phyloP scores from a whole-genome alignment of 2,888 invertebrate genomes.

The Pantelozetes paolii region DNA sequence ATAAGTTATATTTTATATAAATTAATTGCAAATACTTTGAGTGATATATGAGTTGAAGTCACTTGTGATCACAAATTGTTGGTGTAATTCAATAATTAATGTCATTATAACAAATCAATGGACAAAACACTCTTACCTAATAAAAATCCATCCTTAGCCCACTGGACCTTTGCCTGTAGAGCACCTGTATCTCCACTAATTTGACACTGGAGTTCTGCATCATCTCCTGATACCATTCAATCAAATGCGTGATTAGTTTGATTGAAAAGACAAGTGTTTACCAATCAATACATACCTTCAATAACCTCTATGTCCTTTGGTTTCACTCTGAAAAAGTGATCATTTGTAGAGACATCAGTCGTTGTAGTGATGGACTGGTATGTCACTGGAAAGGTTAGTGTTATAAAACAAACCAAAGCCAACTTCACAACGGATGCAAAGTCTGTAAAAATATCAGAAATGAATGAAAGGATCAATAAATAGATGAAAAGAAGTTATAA shows the following conservation, averaged over 20 bases:
- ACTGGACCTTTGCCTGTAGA: constrained; percentile 44
- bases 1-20: constrained; percentile 5
- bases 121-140: constrained; percentile 46
- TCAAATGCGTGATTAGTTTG: not conserved
- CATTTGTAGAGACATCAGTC: constrained; percentile 42
- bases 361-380: constrained; percentile 33
- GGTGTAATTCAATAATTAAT: not conserved
- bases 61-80: not conserved
- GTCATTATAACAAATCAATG: not conserved
- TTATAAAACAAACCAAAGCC: constrained; percentile 17
- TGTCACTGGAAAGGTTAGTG: constrained; percentile 26
- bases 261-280: not conserved
- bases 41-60: not conserved
- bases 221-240: constrained; percentile 37
- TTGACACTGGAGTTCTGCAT: constrained; percentile 46
- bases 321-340: constrained; percentile 46
- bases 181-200: constrained; percentile 43
- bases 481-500: not conserved
- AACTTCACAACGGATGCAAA: not conserved
- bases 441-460: constrained; percentile 3
- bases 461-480: constrained; percentile 2
- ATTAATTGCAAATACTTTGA: not conserved
- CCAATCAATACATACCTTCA: constrained; percentile 39
- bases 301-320: constrained; percentile 48
- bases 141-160: constrained; percentile 48